Base-by-base conservation (phyloP, 1,140 invertebrate species). In the Pogonomyrmex barbatus region DNA sequence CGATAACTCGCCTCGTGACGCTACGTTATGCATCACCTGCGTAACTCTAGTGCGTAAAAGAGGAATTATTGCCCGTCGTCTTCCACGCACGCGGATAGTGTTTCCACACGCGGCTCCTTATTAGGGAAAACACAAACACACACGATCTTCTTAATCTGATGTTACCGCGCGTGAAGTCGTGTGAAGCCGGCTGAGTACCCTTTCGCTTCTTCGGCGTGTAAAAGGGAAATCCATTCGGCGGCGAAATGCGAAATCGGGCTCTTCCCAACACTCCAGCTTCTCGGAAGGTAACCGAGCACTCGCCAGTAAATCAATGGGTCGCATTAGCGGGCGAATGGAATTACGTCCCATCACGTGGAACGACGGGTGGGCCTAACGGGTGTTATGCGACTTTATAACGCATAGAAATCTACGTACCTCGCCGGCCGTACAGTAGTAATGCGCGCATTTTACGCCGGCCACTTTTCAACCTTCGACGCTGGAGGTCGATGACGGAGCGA, bases 361-460 rank as follows among this genome's bases (percentile, higher is more conserved):
- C 65, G n/a, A 9, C 47, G 63, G 63, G 33, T 67, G 82, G 42
- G 47, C 65, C 81, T 91, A 91, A 90, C 90, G 90, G 90, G 89
- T 91, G 89, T 91, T 91, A 88, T 76, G 76, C 79, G 84, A 91
- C 54, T 91, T 90, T 90, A 90, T 86, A 88, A 90, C 89, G 60
- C 71, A 42, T 60, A 50, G 62, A 54, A 47, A n/a, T 33, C 86
- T 58, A 36, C 78, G 56, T 84, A 83, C 42, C 82, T 76, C n/a
- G 86, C 42, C 89, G 79, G 24, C 24, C n/a, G n/a, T n/a, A 24
- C 24, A 24, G 90, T 90, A 91, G 79, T 88, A 91, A 91, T 83
- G 87, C 76, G 52, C 75, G 70, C 78, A 67, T 87, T 90, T 90
- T 90, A 91, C 89, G 88, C 56, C 45, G 54, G 45, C 73, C 84